Percentiles rank a stretch among this genome's conserved stretches.
phyloP scores from a whole-genome alignment of 2,888 invertebrate genomes.

The Drosophila neonasuta region DNA sequence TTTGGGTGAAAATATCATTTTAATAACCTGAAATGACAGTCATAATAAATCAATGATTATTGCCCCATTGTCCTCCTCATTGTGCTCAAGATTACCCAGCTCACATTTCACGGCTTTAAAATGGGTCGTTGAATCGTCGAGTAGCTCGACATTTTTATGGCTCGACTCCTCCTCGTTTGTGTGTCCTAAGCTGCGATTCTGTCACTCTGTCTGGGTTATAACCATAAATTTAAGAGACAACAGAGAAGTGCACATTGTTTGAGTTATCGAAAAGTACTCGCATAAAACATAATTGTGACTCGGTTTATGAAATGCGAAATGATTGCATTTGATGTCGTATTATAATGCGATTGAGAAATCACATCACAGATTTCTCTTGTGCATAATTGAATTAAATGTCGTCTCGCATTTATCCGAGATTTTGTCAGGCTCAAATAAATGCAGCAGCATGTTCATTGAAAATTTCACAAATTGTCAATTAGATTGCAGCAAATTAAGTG shows the following conservation, averaged over 20 bases:
- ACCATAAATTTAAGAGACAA: slow-evolving; percentile 61
- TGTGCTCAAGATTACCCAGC: slow-evolving; percentile 55
- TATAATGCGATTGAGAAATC: background rate
- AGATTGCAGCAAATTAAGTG: slow-evolving; percentile 56
- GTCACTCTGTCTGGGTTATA: slow-evolving; percentile 57
- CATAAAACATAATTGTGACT: slow-evolving; percentile 70
- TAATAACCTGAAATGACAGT: slow-evolving; percentile 79
- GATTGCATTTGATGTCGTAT: slow-evolving; percentile 3
- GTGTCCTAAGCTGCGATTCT: slow-evolving; percentile 65
- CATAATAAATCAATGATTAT: slow-evolving; percentile 81
- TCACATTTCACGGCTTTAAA: slow-evolving; percentile 61
- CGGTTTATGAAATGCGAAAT: slow-evolving; percentile 51
- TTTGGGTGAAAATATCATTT: slow-evolving; percentile 69
- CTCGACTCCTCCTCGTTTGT: background rate
- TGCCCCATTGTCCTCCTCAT: slow-evolving; percentile 72
- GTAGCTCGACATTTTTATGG: slow-evolving; percentile 60
- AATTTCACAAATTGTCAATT: slow-evolving; percentile 66
- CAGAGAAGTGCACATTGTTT: slow-evolving; percentile 42
- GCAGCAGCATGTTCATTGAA: slow-evolving; percentile 36
- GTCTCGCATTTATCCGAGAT: background rate
- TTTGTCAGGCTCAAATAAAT: slow-evolving; percentile 17
- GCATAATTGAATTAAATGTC: background rate
- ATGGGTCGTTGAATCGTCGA: slow-evolving; percentile 51
- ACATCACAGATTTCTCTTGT: background rate
- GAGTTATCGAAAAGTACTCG: slow-evolving; percentile 44